Evolutionary conservation across 1,140 invertebrate genomes (phyloP).

Genomic region (Hylaeus volcanicus): DNA sequence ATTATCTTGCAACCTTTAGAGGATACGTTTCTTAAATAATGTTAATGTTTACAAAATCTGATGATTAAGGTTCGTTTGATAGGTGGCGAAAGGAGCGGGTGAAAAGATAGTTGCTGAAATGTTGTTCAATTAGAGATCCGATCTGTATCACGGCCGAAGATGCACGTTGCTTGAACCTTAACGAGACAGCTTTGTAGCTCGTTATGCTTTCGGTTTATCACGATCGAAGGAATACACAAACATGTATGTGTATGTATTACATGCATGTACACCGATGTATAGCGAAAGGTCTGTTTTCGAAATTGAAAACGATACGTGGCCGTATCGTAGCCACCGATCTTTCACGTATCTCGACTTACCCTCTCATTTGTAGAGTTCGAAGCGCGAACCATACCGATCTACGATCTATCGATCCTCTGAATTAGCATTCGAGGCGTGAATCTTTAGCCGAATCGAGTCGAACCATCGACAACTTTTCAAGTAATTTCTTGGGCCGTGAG

Average conservation of each 20-base stretch:
- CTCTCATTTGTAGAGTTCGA: conserved; percentile 63
- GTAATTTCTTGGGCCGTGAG: conserved; percentile 4
- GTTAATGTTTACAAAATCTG: no score
- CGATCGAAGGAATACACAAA: conserved; percentile 38
- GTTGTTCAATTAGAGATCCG: conserved; percentile 13
- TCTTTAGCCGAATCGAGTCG: conserved; percentile 50
- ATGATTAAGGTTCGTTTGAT: no score
- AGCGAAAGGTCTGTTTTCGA: conserved; percentile 59
- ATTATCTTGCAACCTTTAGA: no score
- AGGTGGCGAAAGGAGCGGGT: background rate
- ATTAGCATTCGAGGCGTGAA: conserved; percentile 73
- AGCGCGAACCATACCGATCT: conserved; percentile 27
- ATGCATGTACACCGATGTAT: background rate
- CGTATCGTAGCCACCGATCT: conserved; percentile 49
- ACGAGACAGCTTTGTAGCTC: conserved; percentile 56
- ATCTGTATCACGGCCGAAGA: conserved; percentile 34
- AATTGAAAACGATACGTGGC: conserved; percentile 61
- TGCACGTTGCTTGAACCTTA: conserved; percentile 31
- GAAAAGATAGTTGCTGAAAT: no score
- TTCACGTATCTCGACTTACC: conserved; percentile 10
- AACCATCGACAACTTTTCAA: conserved; percentile 40
- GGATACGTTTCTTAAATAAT: no score
- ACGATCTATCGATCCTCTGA: conserved; percentile 63
- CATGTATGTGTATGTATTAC: no score
- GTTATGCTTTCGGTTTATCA: conserved; percentile 55